Evolutionary conservation across 2,113 vertebrate genomes (phyloP), one percentile per base, ranked within the genome.

Genomic region (Etheostoma cragini): DNA sequence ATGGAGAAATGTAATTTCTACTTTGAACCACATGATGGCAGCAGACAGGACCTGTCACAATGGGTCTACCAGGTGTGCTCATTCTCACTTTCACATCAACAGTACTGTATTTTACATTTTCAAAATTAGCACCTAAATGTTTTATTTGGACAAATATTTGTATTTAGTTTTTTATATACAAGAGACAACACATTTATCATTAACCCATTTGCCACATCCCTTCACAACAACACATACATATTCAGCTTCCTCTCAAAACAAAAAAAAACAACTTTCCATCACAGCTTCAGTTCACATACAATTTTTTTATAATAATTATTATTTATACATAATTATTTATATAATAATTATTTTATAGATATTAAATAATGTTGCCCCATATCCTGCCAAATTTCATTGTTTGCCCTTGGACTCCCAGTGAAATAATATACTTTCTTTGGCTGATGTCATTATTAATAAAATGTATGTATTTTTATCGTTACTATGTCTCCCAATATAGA

Each of bases 1-100:
- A 46, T 35, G 11, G 17, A 6, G 8, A 35, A 38, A 17, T 80
- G 87, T 79, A 78, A 73, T 86, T 72, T 53, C 24, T 5, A 0
- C 12, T 1, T 84, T 71, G 54, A 16, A 35, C 89, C 94, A 93
- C 90, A 76, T 26, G 92, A 6, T 93, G 92, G 90, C 81, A 91
- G 81, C 58, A 91, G 53, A 88, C 38, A 65, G 62, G 45, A 22
- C 6, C 1, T 72, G 5, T 22, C 60, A 24, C 7, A 24, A 0
- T 56, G 16, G 57, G 16, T 62, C 65, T 63, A 65, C 72, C 70
- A 78, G 78, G 56, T n/a, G 81, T 11, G 30, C 66, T 24, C 19
- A 26, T 19, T 35, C 13, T 38, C 30, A 53, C 30, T 24, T 30
- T 49, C 42, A n/a, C 11, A 58, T 7, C 24, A 50, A 58, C 3